Base-by-base conservation (phyloP, 2,797 vertebrate species). In the Urocyon cinereoargenteus region DNA sequence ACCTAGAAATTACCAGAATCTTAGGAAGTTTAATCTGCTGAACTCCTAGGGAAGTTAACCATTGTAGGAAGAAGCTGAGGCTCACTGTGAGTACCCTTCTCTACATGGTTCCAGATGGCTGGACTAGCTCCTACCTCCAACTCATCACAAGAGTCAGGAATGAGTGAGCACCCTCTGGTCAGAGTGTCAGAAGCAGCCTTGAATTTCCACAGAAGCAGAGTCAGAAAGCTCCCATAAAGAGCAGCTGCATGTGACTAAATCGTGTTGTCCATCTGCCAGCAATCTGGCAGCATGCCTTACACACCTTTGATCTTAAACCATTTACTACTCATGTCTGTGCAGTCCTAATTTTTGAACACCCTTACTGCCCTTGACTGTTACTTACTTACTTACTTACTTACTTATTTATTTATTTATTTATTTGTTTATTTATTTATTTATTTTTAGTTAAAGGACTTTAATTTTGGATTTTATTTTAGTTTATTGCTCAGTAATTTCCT, bases 401-500 rank as follows among this genome's bases (percentile, higher is more conserved):
- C 91, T 14, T 61, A 55, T 86, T 79, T 66, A 40, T 40, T 40
- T 40, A 40, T 40, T 40, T 40, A 6, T 40, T 40, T 40, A 40
- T 36, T 73, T 72, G 9, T 70, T 72, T 53, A 14, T 53, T 62
- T 28, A 11, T 64, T 28, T 73, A 79, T 93, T 13, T 61, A 55
- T 86, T 79, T 66, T 53, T 49, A 77, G n/a, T 53, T 51, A 70
- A 70, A 87, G 21, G 40, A 59, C 31, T 40, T 78, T 84, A 62
- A 55, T 95, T 86, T 87, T 79, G 28, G 45, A 79, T 95, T 92
- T 90, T 19, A 26, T 57, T 2, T 36, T 79, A 66, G 22, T 91
- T 89, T 95, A 45, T 12, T 75, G 34, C 59, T 78, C 59, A 88
- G 84, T 94, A 59, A 73, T 97, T 84, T 96, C 57, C 40, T 94